A percentile compares a stretch with the other conserved stretches of the same genome.
phyloP scores from a whole-genome alignment of 2,888 invertebrate genomes.

The Plusia festucae region DNA sequence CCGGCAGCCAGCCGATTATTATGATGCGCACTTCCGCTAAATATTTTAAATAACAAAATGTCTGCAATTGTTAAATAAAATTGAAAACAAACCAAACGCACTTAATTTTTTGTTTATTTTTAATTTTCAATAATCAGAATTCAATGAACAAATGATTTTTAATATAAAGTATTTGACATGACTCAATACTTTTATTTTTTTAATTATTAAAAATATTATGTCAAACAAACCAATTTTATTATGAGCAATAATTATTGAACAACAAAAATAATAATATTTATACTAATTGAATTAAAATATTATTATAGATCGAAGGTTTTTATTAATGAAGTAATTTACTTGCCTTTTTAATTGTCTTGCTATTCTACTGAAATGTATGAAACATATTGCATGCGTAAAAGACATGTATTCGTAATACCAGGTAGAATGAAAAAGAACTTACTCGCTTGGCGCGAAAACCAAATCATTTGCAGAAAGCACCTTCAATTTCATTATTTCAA shows the following conservation, averaged over 20 bases:
- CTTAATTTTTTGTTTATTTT: conserved; percentile 26
- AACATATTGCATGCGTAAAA: conserved; percentile 16
- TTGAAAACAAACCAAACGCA: conserved; percentile 9
- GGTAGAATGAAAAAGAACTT: not conserved
- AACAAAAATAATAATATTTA: too few species aligned
- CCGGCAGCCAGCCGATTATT: conserved; percentile 83
- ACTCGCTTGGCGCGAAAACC: conserved; percentile 52
- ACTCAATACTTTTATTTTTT: conserved; percentile 47
- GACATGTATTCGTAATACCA: conserved; percentile 19
- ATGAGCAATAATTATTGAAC: too few species aligned
- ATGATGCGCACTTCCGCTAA: conserved; percentile 83
- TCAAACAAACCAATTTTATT: too few species aligned
- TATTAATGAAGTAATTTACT: not conserved
- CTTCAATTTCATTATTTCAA: not conserved
- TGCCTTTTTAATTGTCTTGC: not conserved
- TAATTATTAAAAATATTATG: not conserved
- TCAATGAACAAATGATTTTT: conserved; percentile 40
- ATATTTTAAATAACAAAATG: conserved; percentile 20
- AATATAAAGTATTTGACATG: conserved; percentile 57
- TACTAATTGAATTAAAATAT: not conserved
- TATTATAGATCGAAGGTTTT: too few species aligned
- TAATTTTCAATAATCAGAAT: conserved; percentile 37
- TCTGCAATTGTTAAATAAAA: conserved; percentile 19
- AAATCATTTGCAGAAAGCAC: conserved; percentile 11
- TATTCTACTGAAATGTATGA: not conserved